Evolutionary conservation across 2,888 invertebrate genomes (phyloP).

Genomic region (Sarcophaga rosellei): DNA sequence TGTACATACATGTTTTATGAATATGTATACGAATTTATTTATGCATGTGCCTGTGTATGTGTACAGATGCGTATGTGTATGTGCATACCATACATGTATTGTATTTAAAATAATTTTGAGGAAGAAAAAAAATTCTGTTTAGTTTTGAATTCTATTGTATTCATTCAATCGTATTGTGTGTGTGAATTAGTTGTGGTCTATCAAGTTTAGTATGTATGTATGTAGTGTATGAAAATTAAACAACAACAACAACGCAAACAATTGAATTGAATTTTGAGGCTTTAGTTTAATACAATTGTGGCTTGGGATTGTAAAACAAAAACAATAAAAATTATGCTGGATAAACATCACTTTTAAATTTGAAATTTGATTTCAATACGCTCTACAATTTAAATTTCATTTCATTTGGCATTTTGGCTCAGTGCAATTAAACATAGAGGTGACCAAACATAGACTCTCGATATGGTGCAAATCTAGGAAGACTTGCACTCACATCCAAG

Average conservation of each 20-base stretch:
- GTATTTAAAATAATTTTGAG: neutral
- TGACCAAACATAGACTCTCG: too few relatives aligned
- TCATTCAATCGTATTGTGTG: slow-evolving; percentile 72
- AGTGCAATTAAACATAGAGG: too few relatives aligned
- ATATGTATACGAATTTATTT: neutral
- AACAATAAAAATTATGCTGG: too few relatives aligned
- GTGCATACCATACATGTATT: neutral
- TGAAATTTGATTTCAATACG: too few relatives aligned
- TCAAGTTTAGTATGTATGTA: slow-evolving; percentile 37
- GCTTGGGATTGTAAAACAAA: neutral
- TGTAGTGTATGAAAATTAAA: slow-evolving; percentile 28
- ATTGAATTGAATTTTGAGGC: slow-evolving; percentile 64
- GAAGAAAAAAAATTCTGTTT: neutral
- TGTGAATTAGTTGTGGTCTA: slow-evolving; percentile 76
- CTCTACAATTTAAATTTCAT: too few relatives aligned
- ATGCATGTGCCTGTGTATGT: neutral
- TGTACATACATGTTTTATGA: slow-evolving; percentile 5
- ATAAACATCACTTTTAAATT: too few relatives aligned
- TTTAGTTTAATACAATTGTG: slow-evolving; percentile 62
- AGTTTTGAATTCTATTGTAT: slow-evolving; percentile 39
- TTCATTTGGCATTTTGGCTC: too few relatives aligned
- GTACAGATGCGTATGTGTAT: neutral
- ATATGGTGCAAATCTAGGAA: too few relatives aligned
- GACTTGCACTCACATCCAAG: too few relatives aligned
- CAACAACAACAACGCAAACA: slow-evolving; percentile 47